A percentile compares a stretch with the other conserved stretches of the same genome.
phyloP scores from a whole-genome alignment of 2,888 invertebrate species.

The Hirudinaria manillensis region DNA sequence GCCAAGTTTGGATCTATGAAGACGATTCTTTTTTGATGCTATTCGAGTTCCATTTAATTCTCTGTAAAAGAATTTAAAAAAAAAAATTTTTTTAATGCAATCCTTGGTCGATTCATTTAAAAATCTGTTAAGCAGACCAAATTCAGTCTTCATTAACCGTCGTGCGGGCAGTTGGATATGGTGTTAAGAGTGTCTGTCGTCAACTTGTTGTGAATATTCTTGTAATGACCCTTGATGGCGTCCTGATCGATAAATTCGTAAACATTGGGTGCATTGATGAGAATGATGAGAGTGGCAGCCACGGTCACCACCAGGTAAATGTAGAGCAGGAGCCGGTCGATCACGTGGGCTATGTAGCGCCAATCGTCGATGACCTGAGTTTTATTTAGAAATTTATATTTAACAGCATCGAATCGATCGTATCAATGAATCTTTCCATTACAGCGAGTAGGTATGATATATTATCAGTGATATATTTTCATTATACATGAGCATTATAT shows the following conservation, averaged over 20 bases:
- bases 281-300: conserved; percentile 31
- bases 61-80: no score
- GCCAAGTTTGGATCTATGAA: no score
- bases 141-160: background rate
- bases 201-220: conserved; percentile 11
- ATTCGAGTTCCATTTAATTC: no score
- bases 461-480: background rate
- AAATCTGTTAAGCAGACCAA: no score
- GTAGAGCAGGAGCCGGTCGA: conserved; percentile 31
- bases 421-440: background rate
- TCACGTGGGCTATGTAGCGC: conserved; percentile 32
- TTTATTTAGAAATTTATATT: background rate
- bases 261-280: conserved; percentile 30
- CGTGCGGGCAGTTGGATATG: background rate
- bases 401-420: background rate
- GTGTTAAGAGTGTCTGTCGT: background rate
- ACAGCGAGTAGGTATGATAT: background rate
- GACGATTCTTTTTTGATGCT: no score
- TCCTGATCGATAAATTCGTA: conserved; percentile 30
- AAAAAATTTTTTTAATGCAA: no score
- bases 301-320: conserved; percentile 30
- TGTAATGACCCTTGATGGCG: conserved; percentile 11
- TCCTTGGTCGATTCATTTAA: no score
- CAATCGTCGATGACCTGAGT: conserved; percentile 32
- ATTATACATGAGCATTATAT: background rate